Percentiles rank a stretch among this genome's conserved stretches.
These are phyloP conservation scores for Chiloscyllium punctatum DNA, from an alignment of 2,797 vertebrate genomes.

Conservation along the genomic window DNA sequence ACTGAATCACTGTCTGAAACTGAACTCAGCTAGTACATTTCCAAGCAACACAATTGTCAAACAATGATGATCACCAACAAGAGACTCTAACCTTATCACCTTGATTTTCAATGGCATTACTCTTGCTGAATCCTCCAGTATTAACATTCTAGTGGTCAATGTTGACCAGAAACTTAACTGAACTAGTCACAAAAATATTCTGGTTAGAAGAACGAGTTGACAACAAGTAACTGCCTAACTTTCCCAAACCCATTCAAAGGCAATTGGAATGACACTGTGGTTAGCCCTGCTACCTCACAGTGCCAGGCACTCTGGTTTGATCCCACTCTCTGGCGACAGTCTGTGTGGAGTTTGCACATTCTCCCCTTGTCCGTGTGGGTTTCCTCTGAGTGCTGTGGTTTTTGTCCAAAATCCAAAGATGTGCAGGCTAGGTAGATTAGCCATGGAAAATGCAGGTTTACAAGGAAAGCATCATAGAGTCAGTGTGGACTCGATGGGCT, in stretches of 20 bases:
- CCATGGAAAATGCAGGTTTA: too few relatives aligned
- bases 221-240: neutral
- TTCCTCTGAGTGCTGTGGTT: too few relatives aligned
- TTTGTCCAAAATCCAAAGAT: too few relatives aligned
- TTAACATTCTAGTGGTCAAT: neutral
- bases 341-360: too few relatives aligned
- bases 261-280: neutral
- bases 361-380: too few relatives aligned
- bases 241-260: neutral
- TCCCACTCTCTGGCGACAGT: too few relatives aligned
- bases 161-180: neutral
- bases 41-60: neutral
- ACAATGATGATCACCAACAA: neutral
- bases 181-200: neutral
- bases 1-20: conserved; percentile 5
- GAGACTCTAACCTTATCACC: neutral
- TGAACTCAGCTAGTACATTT: neutral
- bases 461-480: too few relatives aligned
- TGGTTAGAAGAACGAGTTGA: neutral
- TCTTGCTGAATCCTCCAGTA: neutral
- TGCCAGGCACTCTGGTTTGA: too few relatives aligned
- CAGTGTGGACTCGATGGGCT: too few relatives aligned
- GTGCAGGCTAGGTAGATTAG: too few relatives aligned
- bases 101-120: neutral
- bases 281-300: too few relatives aligned